Evolutionary conservation across 2,888 invertebrate genomes (phyloP).

Genomic region (Galeopsomyia nigrocyanea): DNA sequence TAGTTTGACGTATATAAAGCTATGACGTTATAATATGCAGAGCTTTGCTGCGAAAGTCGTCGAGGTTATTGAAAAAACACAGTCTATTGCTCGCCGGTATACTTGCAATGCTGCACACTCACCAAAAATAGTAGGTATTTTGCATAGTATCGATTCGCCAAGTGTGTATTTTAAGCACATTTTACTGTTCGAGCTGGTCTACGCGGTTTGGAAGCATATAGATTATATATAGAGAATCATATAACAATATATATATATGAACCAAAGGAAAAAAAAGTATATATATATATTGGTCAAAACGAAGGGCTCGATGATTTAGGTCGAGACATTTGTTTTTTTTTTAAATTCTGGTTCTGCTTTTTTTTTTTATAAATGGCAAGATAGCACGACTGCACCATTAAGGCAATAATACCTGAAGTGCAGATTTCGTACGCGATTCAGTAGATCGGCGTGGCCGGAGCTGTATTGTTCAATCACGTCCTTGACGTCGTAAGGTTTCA

Average conservation of each 20-base stretch:
- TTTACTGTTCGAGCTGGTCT: no score
- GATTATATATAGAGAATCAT: slow-evolving; percentile 21
- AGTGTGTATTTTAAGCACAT: no score
- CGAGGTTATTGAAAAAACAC: no score
- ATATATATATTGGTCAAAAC: not conserved
- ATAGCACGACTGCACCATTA: slow-evolving; percentile 46
- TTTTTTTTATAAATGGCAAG: slow-evolving; percentile 6
- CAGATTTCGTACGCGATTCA: slow-evolving; percentile 88
- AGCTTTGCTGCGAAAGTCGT: no score
- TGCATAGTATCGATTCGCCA: no score
- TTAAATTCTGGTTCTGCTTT: no score
- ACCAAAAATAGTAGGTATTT: no score
- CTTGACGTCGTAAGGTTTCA: slow-evolving; percentile 94
- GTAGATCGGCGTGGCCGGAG: slow-evolving; percentile 88
- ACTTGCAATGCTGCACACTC: no score
- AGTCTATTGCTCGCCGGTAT: no score
- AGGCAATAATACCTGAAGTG: slow-evolving; percentile 78
- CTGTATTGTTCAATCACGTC: slow-evolving; percentile 95
- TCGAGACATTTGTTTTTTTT: not conserved
- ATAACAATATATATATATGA: slow-evolving; percentile 12
- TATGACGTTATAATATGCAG: no score
- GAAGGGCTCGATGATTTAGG: not conserved
- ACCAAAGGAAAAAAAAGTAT: not conserved
- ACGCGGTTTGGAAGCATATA: no score
- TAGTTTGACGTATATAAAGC: no score